Evolutionary conservation across 2,888 invertebrate genomes (phyloP).

Genomic region (Isotomurus palustris): DNA sequence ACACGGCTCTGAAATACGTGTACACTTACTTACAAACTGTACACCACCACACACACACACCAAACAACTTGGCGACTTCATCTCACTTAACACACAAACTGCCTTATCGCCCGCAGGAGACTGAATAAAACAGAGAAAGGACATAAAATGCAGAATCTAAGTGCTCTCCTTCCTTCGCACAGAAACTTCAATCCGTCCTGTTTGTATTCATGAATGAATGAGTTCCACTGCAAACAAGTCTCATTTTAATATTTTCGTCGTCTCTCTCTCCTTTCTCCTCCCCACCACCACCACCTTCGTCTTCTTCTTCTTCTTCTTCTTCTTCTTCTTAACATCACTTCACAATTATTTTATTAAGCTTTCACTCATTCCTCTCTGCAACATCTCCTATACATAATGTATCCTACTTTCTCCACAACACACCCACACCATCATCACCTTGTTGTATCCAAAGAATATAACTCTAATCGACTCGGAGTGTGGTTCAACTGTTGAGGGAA

Average conservation of each 20-base stretch:
- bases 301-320: not conserved
- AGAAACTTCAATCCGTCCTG: not conserved
- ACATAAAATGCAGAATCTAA: slow-evolving; percentile 6
- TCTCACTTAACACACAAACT: slow-evolving; percentile 13
- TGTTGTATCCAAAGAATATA: not conserved
- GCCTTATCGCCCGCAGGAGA: slow-evolving; percentile 38
- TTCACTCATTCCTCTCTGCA: not conserved
- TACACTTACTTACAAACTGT: not conserved
- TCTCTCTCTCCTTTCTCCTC: not conserved
- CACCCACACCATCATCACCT: not conserved
- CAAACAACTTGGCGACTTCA: not conserved
- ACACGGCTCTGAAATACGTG: slow-evolving; percentile 6
- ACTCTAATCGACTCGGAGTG: not conserved
- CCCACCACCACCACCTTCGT: not conserved
- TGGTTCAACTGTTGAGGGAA: no score
- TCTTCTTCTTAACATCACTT: not conserved
- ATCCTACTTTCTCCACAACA: not conserved
- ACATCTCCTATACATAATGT: not conserved
- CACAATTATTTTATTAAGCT: not conserved
- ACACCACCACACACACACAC: not conserved
- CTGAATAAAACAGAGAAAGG: slow-evolving; percentile 29
- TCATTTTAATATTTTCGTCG: not conserved
- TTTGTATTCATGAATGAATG: slow-evolving; percentile 6
- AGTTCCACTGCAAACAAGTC: not conserved
- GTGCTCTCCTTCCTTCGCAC: not conserved